A percentile compares a stretch with the other conserved stretches of the same genome.
phyloP scores from a whole-genome alignment of 1,140 invertebrate genomes.

The Trigoniulus corallinus region DNA sequence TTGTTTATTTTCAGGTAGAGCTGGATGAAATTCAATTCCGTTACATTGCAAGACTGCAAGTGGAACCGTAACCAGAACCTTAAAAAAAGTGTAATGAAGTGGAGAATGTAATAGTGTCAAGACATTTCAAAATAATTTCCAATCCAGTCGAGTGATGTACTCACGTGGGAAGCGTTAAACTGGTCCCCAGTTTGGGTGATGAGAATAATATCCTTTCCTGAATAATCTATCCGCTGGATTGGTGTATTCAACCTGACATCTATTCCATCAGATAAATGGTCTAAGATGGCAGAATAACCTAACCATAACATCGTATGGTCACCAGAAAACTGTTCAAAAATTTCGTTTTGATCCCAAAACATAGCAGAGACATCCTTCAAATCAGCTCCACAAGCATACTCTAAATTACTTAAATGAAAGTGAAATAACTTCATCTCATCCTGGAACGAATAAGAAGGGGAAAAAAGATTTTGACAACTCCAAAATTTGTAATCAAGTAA shows the following conservation, averaged over 20 bases:
- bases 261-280: slow-evolving; percentile 20
- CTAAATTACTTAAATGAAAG: slow-evolving; percentile 28
- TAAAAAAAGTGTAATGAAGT: background rate
- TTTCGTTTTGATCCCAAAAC: slow-evolving; percentile 31
- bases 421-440: slow-evolving; percentile 24
- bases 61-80: slow-evolving; percentile 27
- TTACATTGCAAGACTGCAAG: slow-evolving; percentile 25
- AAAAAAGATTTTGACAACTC: background rate
- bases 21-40: slow-evolving; percentile 24
- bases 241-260: slow-evolving; percentile 20
- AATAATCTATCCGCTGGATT: slow-evolving; percentile 11
- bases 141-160: no score
- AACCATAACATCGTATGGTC: slow-evolving; percentile 19
- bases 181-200: slow-evolving; percentile 14
- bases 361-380: slow-evolving; percentile 24
- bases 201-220: no score
- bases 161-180: slow-evolving; percentile 5
- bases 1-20: slow-evolving; percentile 25
- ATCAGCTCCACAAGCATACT: slow-evolving; percentile 26
- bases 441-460: slow-evolving; percentile 11
- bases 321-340: slow-evolving; percentile 26
- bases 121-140: no score
- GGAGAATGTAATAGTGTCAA: no score
- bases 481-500: slow-evolving; percentile 3
- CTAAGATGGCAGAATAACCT: slow-evolving; percentile 17